These are phyloP conservation scores for Perdita meconis DNA, from an alignment of 2,888 invertebrate species.

Conservation along the genomic window DNA sequence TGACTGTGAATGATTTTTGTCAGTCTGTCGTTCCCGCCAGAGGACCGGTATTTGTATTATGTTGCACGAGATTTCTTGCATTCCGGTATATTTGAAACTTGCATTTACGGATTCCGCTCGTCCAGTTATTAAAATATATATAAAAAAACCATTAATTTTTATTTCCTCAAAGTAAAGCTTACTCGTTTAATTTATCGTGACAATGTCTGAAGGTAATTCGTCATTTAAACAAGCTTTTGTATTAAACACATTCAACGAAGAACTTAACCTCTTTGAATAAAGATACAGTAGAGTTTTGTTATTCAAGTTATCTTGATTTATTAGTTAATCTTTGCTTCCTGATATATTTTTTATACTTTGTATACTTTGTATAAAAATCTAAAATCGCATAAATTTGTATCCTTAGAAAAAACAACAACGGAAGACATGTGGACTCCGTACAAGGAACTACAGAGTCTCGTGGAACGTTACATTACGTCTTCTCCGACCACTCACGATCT, in stretches of 20 bases:
- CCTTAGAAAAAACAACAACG: constrained; percentile 82
- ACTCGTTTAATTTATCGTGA: constrained; percentile 4
- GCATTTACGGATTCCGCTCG: too few species aligned
- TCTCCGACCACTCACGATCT: constrained; percentile 86
- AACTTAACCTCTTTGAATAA: too few species aligned
- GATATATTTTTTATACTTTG: too few species aligned
- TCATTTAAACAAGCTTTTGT: not conserved
- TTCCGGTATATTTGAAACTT: constrained; percentile 43
- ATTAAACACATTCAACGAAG: too few species aligned
- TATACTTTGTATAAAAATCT: not conserved
- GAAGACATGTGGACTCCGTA: constrained; percentile 95
- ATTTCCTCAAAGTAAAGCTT: too few species aligned
- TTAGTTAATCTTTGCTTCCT: too few species aligned
- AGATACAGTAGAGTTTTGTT: too few species aligned
- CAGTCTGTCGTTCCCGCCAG: constrained; percentile 61
- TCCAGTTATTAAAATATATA: too few species aligned
- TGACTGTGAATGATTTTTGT: constrained; percentile 19
- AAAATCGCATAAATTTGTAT: not conserved
- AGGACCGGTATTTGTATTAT: constrained; percentile 66
- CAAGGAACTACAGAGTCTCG: constrained; percentile 90
- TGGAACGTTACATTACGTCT: constrained; percentile 88
- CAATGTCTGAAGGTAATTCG: constrained; percentile 66
- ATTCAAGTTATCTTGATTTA: too few species aligned
- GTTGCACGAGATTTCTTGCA: constrained; percentile 46
- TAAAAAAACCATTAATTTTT: too few species aligned